Conservation (phyloP, 2,113 vertebrate genomes). For the Upupa epops region DNA sequence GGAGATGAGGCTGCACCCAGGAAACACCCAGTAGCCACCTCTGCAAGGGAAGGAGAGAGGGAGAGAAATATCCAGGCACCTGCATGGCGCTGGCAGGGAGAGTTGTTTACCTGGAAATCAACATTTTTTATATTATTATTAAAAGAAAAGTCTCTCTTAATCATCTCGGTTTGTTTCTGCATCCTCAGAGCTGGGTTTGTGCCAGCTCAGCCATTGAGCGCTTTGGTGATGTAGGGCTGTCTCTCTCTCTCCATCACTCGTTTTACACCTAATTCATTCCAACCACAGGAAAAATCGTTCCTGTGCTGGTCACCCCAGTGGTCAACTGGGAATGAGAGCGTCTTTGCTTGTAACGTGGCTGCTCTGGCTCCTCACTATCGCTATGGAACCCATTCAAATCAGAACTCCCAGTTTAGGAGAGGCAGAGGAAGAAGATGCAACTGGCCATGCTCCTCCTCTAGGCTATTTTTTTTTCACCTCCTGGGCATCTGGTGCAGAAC, state of each 20-base stretch:
- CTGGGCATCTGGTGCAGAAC: neutral
- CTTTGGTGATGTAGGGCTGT: neutral
- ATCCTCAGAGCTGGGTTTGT: neutral
- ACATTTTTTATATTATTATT: neutral
- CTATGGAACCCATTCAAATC: neutral
- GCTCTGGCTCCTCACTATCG: neutral
- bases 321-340: neutral
- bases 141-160: neutral
- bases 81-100: neutral
- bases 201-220: neutral
- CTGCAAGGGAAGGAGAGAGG: accelerated
- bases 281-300: neutral
- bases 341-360: accelerated
- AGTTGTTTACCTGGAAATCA: neutral
- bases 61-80: neutral
- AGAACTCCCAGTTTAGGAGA: neutral
- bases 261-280: neutral
- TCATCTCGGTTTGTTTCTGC: neutral
- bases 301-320: neutral
- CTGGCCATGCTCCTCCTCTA: neutral
- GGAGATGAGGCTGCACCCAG: neutral
- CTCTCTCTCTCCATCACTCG: neutral
- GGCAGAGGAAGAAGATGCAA: neutral
- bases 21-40: neutral
- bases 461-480: neutral